Percentiles rank a stretch among this genome's conserved stretches.
Evolutionary conservation across 23 tunicate genomes (phyloP).

Genomic region (Halocynthia roretzi): DNA sequence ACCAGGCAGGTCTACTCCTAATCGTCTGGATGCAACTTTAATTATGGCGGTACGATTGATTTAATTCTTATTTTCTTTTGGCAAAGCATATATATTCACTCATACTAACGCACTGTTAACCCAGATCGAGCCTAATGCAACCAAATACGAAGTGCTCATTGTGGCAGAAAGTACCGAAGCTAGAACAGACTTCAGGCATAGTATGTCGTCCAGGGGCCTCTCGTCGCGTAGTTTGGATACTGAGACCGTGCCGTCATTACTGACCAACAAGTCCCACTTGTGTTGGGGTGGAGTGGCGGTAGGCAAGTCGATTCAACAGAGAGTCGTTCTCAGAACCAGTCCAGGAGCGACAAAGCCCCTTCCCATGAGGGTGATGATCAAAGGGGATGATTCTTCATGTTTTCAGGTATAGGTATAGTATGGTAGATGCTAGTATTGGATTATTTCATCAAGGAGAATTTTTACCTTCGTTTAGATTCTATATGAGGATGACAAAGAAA

Average conservation of each 20-base stretch:
- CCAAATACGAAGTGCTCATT: constrained; percentile 70
- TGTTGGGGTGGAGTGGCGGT: constrained; percentile 79
- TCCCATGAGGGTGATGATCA: constrained; percentile 42
- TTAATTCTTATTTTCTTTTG: neutral
- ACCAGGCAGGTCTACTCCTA: constrained; percentile 14
- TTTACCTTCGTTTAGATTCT: neutral
- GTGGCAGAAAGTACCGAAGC: constrained; percentile 21
- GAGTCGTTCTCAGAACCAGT: constrained; percentile 40
- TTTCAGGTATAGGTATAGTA: constrained; percentile 47
- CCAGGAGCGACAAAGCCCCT: constrained; percentile 6
- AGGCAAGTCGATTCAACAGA: constrained; percentile 52
- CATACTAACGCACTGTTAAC: neutral
- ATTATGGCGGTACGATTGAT: constrained; percentile 10
- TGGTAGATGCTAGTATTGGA: neutral
- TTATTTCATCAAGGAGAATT: neutral
- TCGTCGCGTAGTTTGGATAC: no score
- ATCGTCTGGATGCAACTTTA: neutral
- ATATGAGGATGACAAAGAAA: constrained; percentile 18
- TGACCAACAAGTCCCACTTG: constrained; percentile 73
- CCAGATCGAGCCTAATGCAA: constrained; percentile 69
- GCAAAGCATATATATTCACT: neutral
- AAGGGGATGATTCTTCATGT: constrained; percentile 45
- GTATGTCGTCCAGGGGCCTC: neutral
- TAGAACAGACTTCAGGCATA: constrained; percentile 3
- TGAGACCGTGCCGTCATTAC: constrained; percentile 27